Evolutionary conservation across 2,113 vertebrate genomes (phyloP).

Genomic region (Hippocampus guttulatus): DNA sequence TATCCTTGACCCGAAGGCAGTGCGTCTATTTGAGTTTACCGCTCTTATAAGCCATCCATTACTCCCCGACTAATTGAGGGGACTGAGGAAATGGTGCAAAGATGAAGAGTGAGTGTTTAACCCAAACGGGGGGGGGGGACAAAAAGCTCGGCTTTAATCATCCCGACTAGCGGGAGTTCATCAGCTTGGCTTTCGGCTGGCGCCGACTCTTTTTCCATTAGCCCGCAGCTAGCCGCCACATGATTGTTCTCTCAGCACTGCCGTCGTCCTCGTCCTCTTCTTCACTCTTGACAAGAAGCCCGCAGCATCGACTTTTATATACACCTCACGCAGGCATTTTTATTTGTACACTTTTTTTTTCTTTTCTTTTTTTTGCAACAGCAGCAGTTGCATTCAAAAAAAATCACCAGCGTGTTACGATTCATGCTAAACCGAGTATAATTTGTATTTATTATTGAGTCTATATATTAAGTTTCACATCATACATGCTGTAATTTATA

Average conservation of each 20-base stretch:
- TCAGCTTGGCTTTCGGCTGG: constrained; percentile 56
- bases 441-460: too few relatives aligned
- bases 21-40: background rate
- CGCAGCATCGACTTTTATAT: background rate
- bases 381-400: too few relatives aligned
- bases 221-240: constrained; percentile 42
- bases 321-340: background rate
- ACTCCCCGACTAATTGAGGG: constrained; percentile 40
- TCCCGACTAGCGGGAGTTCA: constrained; percentile 63
- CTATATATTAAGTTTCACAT: too few relatives aligned
- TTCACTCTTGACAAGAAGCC: background rate
- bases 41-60: constrained; percentile 20
- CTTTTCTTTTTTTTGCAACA: too few relatives aligned
- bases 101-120: constrained; percentile 28
- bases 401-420: background rate
- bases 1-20: background rate
- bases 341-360: background rate
- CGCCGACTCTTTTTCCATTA: constrained; percentile 62
- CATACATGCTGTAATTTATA: too few relatives aligned
- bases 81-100: constrained; percentile 30
- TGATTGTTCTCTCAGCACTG: constrained; percentile 40
- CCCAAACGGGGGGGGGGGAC: constrained; percentile 13
- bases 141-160: constrained; percentile 64
- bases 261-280: background rate
- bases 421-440: background rate